Conservation (phyloP, 2,888 invertebrate genomes). For the Daptonema setosum region DNA sequence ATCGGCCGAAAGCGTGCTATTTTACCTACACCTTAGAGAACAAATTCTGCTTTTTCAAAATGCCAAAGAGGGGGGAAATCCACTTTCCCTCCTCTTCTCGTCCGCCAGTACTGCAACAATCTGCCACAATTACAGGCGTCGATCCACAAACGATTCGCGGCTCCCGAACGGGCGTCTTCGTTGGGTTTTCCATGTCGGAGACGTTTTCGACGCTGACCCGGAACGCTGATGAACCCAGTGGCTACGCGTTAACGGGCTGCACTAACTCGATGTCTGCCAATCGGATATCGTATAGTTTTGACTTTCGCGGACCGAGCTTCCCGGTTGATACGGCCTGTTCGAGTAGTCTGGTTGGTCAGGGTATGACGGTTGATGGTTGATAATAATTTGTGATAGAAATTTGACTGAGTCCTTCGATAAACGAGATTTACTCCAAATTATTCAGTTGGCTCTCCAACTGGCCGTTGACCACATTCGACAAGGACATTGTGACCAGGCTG, state of each 20-base stretch:
- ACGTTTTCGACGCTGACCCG: slow-evolving; percentile 66
- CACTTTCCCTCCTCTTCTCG: no score
- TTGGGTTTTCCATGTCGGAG: slow-evolving; percentile 71
- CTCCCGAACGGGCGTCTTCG: slow-evolving; percentile 71
- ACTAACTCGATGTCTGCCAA: slow-evolving; percentile 77
- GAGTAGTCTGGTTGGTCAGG: slow-evolving; percentile 28
- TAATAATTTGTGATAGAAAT: no score
- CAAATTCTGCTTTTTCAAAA: no score
- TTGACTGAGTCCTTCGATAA: no score
- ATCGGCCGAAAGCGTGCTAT: no score
- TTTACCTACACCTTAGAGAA: no score
- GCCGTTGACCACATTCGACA: slow-evolving; percentile 45
- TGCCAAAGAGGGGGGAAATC: no score
- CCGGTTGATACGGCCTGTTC: not conserved
- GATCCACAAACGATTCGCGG: slow-evolving; percentile 65
- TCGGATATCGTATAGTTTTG: slow-evolving; percentile 75
- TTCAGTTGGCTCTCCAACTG: slow-evolving; percentile 24
- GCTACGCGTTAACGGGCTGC: slow-evolving; percentile 73
- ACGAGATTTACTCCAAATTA: no score
- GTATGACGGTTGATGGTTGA: no score
- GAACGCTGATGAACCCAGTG: slow-evolving; percentile 38
- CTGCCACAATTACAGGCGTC: no score
- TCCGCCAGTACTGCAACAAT: no score
- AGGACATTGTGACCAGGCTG: slow-evolving; percentile 81
- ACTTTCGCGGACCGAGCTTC: slow-evolving; percentile 28